Conservation (phyloP, 2,113 vertebrate species). For the Setophaga kirtlandii region DNA sequence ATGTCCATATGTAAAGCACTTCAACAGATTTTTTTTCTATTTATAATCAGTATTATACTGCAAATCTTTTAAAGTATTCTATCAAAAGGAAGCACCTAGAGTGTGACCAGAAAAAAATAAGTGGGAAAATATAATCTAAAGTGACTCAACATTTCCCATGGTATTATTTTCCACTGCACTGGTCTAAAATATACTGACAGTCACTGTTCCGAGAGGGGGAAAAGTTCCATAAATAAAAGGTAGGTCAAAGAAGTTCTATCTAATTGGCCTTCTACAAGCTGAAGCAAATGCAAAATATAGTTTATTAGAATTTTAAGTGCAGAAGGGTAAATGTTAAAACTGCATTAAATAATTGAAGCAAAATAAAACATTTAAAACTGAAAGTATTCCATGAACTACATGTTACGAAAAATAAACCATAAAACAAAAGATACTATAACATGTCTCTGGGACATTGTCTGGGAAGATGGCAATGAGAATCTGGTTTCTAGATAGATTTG, state of each 20-base stretch:
- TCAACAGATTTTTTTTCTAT: not conserved
- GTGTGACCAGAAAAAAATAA: not conserved
- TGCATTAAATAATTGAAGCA: not conserved
- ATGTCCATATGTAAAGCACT: not conserved
- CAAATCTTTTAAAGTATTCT: not conserved
- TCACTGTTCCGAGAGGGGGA: not conserved
- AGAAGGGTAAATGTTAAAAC: not conserved
- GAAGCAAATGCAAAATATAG: slow-evolving; percentile 28
- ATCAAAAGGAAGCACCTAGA: not conserved
- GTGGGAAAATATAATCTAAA: slow-evolving; percentile 39
- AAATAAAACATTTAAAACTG: not conserved
- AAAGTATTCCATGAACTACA: not conserved
- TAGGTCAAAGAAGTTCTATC: slow-evolving; percentile 31
- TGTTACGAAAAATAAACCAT: not conserved
- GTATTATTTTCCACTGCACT: slow-evolving; percentile 51
- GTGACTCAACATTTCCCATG: slow-evolving; percentile 34
- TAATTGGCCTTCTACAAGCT: slow-evolving; percentile 4
- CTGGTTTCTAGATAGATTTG: not conserved
- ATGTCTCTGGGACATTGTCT: not conserved
- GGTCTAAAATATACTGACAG: slow-evolving; percentile 42
- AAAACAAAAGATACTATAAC: not conserved
- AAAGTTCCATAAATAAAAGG: slow-evolving; percentile 39
- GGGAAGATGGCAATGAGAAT: not conserved
- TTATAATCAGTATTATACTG: not conserved
- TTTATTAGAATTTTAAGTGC: not conserved